Evolutionary conservation across 2,888 invertebrate species (phyloP).

Genomic region (Spisula solida): DNA sequence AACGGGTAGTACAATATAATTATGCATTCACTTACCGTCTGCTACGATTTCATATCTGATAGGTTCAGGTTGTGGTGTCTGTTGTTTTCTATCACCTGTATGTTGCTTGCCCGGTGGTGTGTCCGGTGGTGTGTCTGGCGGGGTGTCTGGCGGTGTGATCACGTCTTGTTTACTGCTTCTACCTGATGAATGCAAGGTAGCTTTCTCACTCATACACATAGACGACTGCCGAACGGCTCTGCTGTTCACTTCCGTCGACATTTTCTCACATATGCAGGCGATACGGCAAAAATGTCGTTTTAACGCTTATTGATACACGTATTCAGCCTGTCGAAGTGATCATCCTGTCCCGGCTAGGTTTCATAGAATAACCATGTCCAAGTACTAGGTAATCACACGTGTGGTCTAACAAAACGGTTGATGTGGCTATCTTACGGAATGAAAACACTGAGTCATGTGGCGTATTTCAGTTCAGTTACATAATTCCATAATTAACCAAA

Average conservation of each 20-base stretch:
- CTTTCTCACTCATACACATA: neutral
- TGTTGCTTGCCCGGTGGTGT: neutral
- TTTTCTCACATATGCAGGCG: neutral
- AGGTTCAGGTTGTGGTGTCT: neutral
- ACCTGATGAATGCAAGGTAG: neutral
- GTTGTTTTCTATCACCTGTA: neutral
- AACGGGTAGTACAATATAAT: no score
- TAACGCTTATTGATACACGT: no score
- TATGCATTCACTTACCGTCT: constrained; percentile 74
- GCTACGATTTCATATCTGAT: constrained; percentile 82
- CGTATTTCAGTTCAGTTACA: no score
- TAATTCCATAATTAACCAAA: no score
- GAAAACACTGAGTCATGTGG: no score
- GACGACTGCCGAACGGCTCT: neutral
- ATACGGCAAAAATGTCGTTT: neutral
- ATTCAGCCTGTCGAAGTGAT: no score
- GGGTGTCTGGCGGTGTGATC: neutral
- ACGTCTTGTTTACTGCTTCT: neutral
- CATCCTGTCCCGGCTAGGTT: no score
- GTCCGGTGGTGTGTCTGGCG: no score
- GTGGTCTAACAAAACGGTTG: no score
- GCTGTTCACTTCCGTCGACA: neutral
- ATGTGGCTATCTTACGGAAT: no score
- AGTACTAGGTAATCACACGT: no score
- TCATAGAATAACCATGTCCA: no score